Percentiles rank a stretch among this genome's conserved stretches.
Evolutionary conservation across 1,140 invertebrate species (phyloP).

Genomic region (Carposina sasakii): DNA sequence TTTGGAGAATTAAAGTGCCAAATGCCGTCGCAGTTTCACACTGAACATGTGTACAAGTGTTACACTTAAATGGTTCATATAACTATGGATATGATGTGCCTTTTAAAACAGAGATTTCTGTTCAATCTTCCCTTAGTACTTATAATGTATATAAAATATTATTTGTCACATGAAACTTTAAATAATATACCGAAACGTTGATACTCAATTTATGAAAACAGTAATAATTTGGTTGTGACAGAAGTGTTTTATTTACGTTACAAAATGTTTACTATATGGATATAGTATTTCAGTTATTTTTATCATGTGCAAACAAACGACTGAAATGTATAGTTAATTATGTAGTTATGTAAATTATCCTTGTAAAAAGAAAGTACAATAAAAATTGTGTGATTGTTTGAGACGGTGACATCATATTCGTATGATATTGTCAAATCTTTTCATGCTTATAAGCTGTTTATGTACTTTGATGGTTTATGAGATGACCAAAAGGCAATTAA

Average conservation of each 20-base stretch:
- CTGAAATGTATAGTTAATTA: conserved; percentile 38
- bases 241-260: conserved; percentile 30
- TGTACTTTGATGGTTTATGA: conserved; percentile 17
- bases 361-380: conserved; percentile 33
- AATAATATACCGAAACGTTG: neutral
- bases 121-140: conserved; percentile 11
- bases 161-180: conserved; percentile 27
- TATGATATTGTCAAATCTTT: conserved; percentile 25
- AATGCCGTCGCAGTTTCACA: too few relatives aligned
- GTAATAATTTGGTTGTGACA: conserved; percentile 23
- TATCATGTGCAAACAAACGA: conserved; percentile 25
- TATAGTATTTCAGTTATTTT: conserved; percentile 8
- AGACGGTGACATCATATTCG: conserved; percentile 20
- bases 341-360: conserved; percentile 34
- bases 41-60: too few relatives aligned
- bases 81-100: too few relatives aligned
- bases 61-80: too few relatives aligned
- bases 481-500: too few relatives aligned
- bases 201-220: neutral
- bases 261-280: conserved; percentile 10
- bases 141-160: conserved; percentile 31
- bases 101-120: conserved; percentile 17
- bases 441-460: conserved; percentile 9
- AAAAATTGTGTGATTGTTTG: conserved; percentile 25
- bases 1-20: conserved; percentile 8